Conservation (phyloP, 2,888 invertebrate species). For the Epicampocera succincta region DNA sequence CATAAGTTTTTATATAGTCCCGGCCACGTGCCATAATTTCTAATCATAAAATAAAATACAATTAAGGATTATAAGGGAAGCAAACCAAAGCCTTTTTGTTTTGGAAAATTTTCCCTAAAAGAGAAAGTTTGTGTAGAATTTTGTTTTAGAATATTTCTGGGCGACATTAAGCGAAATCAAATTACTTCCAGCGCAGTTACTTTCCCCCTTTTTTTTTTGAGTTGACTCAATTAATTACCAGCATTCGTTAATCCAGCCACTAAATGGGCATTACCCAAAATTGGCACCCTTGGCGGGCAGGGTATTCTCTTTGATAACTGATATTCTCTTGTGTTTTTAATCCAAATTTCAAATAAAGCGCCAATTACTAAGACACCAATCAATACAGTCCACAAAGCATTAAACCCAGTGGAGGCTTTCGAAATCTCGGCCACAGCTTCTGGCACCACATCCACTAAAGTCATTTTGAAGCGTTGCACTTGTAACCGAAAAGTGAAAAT, state of each 20-base stretch:
- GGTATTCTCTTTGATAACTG: constrained; percentile 87
- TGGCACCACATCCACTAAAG: constrained; percentile 21
- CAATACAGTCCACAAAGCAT: constrained; percentile 74
- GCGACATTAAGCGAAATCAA: too few relatives aligned
- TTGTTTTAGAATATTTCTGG: too few relatives aligned
- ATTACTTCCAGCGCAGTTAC: too few relatives aligned
- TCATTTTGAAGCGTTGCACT: constrained; percentile 25
- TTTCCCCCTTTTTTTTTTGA: too few relatives aligned
- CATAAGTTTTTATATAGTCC: constrained; percentile 78
- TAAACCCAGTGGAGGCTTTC: constrained; percentile 66
- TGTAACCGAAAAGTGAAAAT: constrained; percentile 4
- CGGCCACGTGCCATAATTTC: constrained; percentile 75
- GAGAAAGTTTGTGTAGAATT: too few relatives aligned
- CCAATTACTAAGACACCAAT: constrained; percentile 74
- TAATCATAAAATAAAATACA: constrained; percentile 13
- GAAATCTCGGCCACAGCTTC: constrained; percentile 37
- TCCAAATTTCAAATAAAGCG: constrained; percentile 80
- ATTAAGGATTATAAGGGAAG: neutral
- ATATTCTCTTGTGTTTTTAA: constrained; percentile 82
- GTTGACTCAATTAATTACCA: constrained; percentile 81
- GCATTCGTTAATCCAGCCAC: constrained; percentile 85
- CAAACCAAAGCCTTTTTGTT: too few relatives aligned
- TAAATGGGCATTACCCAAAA: constrained; percentile 87
- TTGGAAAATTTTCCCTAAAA: too few relatives aligned
- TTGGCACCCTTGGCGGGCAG: constrained; percentile 85